Percentiles rank a stretch among this genome's conserved stretches.
These are phyloP conservation scores for Coelinius sp. DNA, from an alignment of 2,888 invertebrate species.

Conservation along the genomic window DNA sequence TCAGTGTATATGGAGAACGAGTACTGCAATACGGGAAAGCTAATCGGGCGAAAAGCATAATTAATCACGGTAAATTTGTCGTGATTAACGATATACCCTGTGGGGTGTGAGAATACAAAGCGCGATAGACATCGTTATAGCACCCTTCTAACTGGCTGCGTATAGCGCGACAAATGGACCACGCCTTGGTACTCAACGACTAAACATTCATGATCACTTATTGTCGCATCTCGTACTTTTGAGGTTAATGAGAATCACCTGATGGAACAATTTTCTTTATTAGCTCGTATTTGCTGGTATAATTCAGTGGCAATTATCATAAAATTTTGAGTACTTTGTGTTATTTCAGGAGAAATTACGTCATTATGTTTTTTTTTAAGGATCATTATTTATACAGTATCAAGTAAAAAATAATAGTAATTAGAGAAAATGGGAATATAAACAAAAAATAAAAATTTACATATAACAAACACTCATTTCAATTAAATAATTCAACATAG, in stretches of 20 bases:
- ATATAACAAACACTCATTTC: not conserved
- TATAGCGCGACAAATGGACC: constrained; percentile 52
- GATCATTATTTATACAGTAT: not conserved
- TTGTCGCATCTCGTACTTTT: not conserved
- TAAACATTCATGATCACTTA: constrained; percentile 18
- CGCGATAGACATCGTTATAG: constrained; percentile 57
- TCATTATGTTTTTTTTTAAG: not conserved
- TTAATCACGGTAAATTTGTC: constrained; percentile 64
- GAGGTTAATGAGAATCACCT: constrained; percentile 2
- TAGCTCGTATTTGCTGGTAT: not conserved
- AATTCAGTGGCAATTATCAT: not conserved
- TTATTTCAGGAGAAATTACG: not conserved
- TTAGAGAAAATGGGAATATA: too few relatives aligned
- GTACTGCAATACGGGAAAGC: constrained; percentile 50
- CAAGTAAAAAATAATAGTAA: too few relatives aligned
- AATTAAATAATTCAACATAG: not conserved
- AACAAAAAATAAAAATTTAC: too few relatives aligned
- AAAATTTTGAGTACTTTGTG: not conserved
- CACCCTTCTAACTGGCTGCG: constrained; percentile 35
- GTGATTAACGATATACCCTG: constrained; percentile 58
- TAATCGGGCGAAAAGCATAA: constrained; percentile 65
- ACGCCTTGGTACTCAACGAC: constrained; percentile 29
- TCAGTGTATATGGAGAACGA: not conserved
- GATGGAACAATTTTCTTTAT: constrained; percentile 27
- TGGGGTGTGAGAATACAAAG: constrained; percentile 21